Percentiles rank a stretch among this genome's conserved stretches.
Evolutionary conservation across 2,113 vertebrate genomes (phyloP).

Genomic region (Porphyrio hochstetteri): DNA sequence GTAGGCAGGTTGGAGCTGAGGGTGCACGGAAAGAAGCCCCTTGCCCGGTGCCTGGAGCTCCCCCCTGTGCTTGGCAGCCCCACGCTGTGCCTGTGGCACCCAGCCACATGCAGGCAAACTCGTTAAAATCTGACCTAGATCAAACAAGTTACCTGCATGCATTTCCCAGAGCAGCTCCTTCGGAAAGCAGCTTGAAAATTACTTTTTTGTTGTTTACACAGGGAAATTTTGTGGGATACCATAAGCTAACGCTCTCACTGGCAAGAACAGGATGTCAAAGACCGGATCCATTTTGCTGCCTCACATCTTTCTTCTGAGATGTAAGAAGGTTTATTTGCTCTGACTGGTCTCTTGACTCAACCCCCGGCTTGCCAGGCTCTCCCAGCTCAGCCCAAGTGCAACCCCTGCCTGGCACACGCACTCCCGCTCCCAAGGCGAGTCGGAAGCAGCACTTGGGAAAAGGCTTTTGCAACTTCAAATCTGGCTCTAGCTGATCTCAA

Average conservation of each 20-base stretch:
- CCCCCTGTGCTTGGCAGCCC: neutral
- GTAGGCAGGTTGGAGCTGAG: neutral
- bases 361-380: neutral
- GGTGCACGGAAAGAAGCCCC: neutral
- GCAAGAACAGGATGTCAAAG: neutral
- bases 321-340: neutral
- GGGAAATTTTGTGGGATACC: conserved; percentile 8
- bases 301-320: neutral
- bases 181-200: neutral
- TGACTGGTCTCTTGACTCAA: neutral
- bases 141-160: conserved; percentile 3
- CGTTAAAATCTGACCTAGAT: conserved; percentile 47
- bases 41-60: neutral
- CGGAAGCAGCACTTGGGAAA: neutral
- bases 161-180: conserved; percentile 19
- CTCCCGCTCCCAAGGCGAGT: neutral
- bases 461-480: neutral
- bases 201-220: conserved; percentile 15
- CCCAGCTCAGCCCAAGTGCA: neutral
- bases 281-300: neutral
- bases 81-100: neutral
- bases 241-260: neutral
- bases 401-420: neutral
- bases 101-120: neutral
- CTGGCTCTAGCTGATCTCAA: neutral